phyloP scores from a whole-genome alignment of 2,797 vertebrate species.

The Chloroceryle amazona region DNA sequence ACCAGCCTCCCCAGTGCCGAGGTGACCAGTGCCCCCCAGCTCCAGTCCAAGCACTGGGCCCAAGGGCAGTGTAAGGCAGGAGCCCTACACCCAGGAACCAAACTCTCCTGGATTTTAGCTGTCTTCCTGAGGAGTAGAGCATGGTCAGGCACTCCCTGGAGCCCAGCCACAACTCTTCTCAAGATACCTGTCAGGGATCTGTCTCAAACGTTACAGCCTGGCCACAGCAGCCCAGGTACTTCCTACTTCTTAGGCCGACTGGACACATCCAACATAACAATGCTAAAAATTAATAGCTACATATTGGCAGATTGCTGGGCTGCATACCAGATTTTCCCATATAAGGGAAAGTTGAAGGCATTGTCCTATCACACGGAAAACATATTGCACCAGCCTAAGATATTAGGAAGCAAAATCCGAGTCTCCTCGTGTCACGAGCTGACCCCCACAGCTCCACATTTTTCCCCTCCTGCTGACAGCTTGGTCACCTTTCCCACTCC shows the following conservation, averaged over 20 bases:
- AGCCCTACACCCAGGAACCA: neutral
- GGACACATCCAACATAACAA: conserved; percentile 1
- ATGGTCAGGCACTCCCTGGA: neutral
- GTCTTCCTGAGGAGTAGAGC: neutral
- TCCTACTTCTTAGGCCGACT: neutral
- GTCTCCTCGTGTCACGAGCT: neutral
- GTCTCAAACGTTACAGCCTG: neutral
- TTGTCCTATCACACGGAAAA: conserved; percentile 60
- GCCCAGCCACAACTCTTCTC: neutral
- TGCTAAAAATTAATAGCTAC: conserved; percentile 46
- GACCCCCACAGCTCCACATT: neutral
- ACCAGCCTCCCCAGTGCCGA: accelerated
- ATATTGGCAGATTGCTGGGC: conserved; percentile 16
- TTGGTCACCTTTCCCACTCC: neutral
- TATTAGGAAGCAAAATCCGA: conserved; percentile 26
- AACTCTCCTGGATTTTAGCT: neutral
- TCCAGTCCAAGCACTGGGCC: neutral
- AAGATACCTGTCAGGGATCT: neutral
- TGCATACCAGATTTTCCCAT: conserved; percentile 70
- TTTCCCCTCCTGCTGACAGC: accelerated
- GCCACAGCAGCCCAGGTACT: neutral
- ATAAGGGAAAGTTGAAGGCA: conserved; percentile 71
- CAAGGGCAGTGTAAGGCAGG: neutral
- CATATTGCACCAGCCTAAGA: conserved; percentile 42
- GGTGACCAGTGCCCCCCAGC: neutral